Base-by-base conservation (phyloP, 2,888 invertebrate genomes). In the Pharmacophagus antenor region DNA sequence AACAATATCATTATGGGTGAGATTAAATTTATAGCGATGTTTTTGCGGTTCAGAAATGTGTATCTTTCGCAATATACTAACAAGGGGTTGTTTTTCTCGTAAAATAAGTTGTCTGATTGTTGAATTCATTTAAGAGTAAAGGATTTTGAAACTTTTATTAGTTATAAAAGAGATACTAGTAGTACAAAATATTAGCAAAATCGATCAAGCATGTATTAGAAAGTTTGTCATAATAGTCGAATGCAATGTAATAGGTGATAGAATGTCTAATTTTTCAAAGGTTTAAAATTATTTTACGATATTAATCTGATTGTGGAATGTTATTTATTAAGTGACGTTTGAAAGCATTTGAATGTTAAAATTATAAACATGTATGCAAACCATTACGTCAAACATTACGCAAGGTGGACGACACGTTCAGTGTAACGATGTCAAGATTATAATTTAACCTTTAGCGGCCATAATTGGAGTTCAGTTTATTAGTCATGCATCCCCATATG, bases 11-110 rank as follows among this genome's bases (percentile, higher is more conserved):
- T 74, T 71, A 70, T 65, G 60, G 63, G 66, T 63, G 62, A 42
- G 61, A 63, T 62, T 53, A 67, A 70, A 79, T 80, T 77, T 78
- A 80, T 77, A 49, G 69, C 64, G 58, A 68, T 77, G 77, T 77
- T 78, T 74, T 75, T 71, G 73, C 65, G 63, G 67, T 57, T 59
- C 37, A 42, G 53, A 64, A 62, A 63, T 61, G 59, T 42, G 20
- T 52, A 46, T 42, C 37, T 41, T 17, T 42, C 44, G 23, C 22
- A 44, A 27, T 50, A 48, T 21, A 59, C 61, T 37, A 27, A 56
- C 44, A 21, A 21, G 2, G 31, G 41, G 12, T 37, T 37, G 37
- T 37, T n/a, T 37, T 37, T 37, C 37, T 37, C n/a, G 15, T 4
- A 5, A 1, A 3, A 37, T 4, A 1, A n/a, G n/a, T n/a, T n/a